Evolutionary conservation across 2,888 invertebrate genomes (phyloP), one percentile per base, ranked within the genome.

Genomic region (Candidula unifasciata): DNA sequence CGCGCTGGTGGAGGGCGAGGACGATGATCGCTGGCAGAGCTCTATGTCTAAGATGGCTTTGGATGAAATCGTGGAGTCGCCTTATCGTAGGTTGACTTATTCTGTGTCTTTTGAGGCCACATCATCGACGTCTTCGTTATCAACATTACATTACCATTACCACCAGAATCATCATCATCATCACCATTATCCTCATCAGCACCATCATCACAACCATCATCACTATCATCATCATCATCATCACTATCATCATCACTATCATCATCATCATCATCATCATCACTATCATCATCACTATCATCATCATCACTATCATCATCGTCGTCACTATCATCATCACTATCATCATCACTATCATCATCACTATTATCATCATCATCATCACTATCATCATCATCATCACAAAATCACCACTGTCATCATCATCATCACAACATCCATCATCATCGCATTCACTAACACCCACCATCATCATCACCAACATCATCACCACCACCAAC

Each of bases 221-320:
- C 74, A 37, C 35, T 37, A 37, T 74, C 74, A 37, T 74, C 74
- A 37, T 74, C 74, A 37, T 74, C 74, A 37, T 74, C 74, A 37
- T 74, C 74, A 37, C 37, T 37, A 37, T 74, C 74, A 37, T 74
- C 74, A 37, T 74, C 74, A 37, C 37, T 37, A 37, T 74, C 74
- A 37, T 74, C 74, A 37, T 74, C 74, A 37, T 74, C 74, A 37
- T 74, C 74, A 37, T 74, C 74, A 37, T 74, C 74, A 37, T 74
- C 74, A 37, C 37, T 37, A 37, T 74, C 74, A 37, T 44, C 44
- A 44, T 44, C 44, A 44, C 13, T 13, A 44, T 44, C 44, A 44
- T 44, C 44, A 44, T 44, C 44, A 44, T 44, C 44, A 44, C 13
- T 13, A 44, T 44, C 44, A 44, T 44, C 44, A 44, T 1, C 44